Conservation (phyloP, 2,888 invertebrate species). For the Callyntrura guangdongensis region DNA sequence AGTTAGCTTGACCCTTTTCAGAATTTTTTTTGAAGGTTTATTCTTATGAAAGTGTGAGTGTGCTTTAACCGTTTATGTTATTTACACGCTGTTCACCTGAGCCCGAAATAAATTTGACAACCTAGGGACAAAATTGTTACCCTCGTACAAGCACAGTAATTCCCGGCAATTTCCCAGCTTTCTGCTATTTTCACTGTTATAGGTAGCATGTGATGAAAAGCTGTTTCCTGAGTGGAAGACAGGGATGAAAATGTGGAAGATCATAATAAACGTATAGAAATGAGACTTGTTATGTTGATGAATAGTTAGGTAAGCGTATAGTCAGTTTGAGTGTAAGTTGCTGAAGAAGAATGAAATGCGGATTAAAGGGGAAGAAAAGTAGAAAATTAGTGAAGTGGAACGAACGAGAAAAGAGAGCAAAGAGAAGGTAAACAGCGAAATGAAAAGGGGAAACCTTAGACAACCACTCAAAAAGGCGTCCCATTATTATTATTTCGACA, state of each 20-base stretch:
- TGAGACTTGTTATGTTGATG: neutral
- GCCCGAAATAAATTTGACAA: neutral
- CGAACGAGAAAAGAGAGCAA: neutral
- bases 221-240: neutral
- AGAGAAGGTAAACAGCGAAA: constrained; percentile 17
- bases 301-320: neutral
- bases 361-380: constrained; percentile 20
- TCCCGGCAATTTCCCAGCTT: too few relatives aligned
- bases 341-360: neutral
- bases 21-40: too few relatives aligned
- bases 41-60: too few relatives aligned
- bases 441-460: neutral
- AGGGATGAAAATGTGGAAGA: neutral
- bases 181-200: too few relatives aligned
- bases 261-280: constrained; percentile 7
- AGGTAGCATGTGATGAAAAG: neutral
- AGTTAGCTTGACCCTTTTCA: too few relatives aligned
- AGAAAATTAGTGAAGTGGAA: neutral
- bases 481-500: neutral
- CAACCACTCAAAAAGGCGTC: neutral
- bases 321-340: neutral
- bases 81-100: neutral
- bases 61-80: too few relatives aligned
- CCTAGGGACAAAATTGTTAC: constrained; percentile 5
- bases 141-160: too few relatives aligned